Evolutionary conservation across 2,888 invertebrate genomes (phyloP).

Genomic region (Temnothorax rugatulus): DNA sequence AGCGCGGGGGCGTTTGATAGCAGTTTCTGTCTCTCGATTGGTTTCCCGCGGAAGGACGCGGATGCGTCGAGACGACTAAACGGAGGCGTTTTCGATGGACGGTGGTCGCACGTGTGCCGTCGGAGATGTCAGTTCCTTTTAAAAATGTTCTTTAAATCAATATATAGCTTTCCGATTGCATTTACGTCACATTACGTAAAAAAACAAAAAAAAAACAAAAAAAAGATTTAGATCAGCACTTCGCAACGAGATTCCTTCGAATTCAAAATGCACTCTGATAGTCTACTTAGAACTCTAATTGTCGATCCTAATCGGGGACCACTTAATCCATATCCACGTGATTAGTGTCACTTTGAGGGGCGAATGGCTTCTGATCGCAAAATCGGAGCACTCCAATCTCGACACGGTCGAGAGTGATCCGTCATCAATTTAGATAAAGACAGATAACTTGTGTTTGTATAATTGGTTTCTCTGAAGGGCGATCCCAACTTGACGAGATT

Average conservation of each 20-base stretch:
- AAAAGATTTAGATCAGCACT: slow-evolving; percentile 7
- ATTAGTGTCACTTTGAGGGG: neutral
- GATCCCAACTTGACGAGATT: neutral
- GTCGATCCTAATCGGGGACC: neutral
- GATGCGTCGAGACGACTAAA: neutral
- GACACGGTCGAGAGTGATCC: neutral
- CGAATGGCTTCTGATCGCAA: neutral
- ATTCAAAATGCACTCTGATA: neutral
- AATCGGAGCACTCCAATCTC: slow-evolving; percentile 2
- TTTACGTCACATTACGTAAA: neutral
- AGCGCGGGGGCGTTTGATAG: slow-evolving; percentile 3
- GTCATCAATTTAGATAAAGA: neutral
- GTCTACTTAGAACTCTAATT: neutral
- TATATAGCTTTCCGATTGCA: neutral
- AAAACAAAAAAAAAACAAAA: neutral
- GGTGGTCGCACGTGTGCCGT: neutral
- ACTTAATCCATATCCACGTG: slow-evolving; percentile 15
- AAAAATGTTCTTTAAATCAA: slow-evolving; percentile 1
- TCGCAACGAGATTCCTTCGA: neutral
- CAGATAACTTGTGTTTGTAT: neutral
- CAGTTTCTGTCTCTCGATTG: neutral
- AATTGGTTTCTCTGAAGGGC: neutral
- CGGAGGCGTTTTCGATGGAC: neutral
- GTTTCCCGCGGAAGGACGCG: neutral
- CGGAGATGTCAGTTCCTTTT: neutral